These are phyloP conservation scores for Merodon equestris DNA, from an alignment of 2,888 invertebrate genomes.

Conservation along the genomic window DNA sequence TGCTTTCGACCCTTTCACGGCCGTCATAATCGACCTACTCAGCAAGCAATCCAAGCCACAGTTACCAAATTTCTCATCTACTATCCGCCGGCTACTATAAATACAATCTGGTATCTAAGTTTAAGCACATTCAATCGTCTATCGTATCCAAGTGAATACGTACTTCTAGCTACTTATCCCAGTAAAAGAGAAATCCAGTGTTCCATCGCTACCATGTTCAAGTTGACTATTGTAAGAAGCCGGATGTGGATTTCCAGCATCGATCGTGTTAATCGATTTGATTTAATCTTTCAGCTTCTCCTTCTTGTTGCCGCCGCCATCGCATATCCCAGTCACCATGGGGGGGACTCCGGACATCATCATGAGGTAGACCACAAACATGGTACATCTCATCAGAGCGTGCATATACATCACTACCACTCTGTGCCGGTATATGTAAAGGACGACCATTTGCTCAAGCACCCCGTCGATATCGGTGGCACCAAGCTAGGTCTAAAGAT, in stretches of 20 bases:
- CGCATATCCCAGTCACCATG: slow-evolving; percentile 66
- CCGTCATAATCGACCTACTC: too few relatives aligned
- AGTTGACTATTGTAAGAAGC: slow-evolving; percentile 74
- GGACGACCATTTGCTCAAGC: slow-evolving; percentile 83
- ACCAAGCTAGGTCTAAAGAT: slow-evolving; percentile 82
- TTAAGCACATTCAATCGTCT: slow-evolving; percentile 75
- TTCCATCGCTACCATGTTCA: slow-evolving; percentile 72
- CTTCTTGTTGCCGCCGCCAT: slow-evolving; percentile 63
- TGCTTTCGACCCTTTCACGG: too few relatives aligned
- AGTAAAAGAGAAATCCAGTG: slow-evolving; percentile 56
- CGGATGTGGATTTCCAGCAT: slow-evolving; percentile 9
- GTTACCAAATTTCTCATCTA: too few relatives aligned
- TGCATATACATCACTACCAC: slow-evolving; percentile 85
- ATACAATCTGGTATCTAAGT: slow-evolving; percentile 77
- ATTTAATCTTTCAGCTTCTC: slow-evolving; percentile 71
- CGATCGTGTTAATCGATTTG: background rate
- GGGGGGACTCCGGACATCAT: slow-evolving; percentile 80
- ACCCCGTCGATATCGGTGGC: slow-evolving; percentile 83
- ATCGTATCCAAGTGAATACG: slow-evolving; percentile 73
- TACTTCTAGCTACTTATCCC: slow-evolving; percentile 7
- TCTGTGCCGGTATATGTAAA: slow-evolving; percentile 85
- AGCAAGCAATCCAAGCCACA: too few relatives aligned
- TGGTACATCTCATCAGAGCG: slow-evolving; percentile 85
- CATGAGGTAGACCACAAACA: slow-evolving; percentile 83
- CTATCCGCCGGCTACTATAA: slow-evolving; percentile 76